Evolutionary conservation across 2,797 vertebrate species (phyloP).

Genomic region (Hyperoplus immaculatus): DNA sequence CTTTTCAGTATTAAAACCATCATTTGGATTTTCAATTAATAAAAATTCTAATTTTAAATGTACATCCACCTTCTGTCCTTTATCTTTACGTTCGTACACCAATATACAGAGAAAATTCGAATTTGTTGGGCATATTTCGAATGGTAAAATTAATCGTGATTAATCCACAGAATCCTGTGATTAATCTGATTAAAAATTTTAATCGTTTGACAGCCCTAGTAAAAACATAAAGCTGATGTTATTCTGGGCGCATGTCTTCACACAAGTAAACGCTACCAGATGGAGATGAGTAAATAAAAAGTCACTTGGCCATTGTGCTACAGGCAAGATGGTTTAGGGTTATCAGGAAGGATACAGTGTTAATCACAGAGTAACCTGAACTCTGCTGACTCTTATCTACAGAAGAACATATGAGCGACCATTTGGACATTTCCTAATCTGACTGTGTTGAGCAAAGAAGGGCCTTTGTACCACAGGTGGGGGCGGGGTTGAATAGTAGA

Average conservation of each 20-base stretch:
- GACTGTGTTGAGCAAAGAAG: constrained; percentile 73
- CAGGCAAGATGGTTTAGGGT: constrained; percentile 54
- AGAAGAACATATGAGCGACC: constrained; percentile 81
- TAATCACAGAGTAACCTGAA: constrained; percentile 82
- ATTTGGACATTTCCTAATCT: constrained; percentile 82
- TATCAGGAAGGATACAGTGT: constrained; percentile 77
- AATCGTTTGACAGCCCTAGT: background rate
- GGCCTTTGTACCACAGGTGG: constrained; percentile 77
- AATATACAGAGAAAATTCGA: too few species aligned
- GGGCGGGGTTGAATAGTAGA: constrained; percentile 56
- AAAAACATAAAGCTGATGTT: background rate
- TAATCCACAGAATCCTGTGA: too few species aligned
- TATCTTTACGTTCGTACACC: too few species aligned
- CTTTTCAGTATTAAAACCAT: too few species aligned
- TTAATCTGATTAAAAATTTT: too few species aligned
- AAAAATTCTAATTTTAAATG: too few species aligned
- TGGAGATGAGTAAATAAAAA: constrained; percentile 61
- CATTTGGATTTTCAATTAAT: too few species aligned
- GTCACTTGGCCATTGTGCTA: constrained; percentile 40
- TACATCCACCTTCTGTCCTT: too few species aligned
- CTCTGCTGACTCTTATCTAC: constrained; percentile 74
- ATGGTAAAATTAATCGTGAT: too few species aligned
- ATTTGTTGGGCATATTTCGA: too few species aligned
- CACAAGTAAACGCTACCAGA: constrained; percentile 47
- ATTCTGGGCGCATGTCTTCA: constrained; percentile 41